Evolutionary conservation across 2,888 invertebrate species (phyloP).

Genomic region (Cloeon dipterum): DNA sequence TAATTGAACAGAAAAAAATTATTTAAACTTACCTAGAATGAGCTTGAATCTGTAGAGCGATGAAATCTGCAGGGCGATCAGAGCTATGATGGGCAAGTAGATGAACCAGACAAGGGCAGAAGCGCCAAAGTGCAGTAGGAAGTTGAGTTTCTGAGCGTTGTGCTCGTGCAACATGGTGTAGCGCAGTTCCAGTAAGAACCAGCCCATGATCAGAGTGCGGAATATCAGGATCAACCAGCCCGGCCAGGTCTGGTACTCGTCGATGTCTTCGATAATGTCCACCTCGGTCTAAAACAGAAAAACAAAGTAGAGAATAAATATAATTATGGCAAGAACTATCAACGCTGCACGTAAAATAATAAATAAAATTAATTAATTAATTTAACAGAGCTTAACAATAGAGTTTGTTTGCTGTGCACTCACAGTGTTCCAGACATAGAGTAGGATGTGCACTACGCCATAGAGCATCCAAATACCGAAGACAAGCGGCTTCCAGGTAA

Average conservation of each 20-base stretch:
- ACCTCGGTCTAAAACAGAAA: slow-evolving; percentile 65
- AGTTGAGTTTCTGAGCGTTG: slow-evolving; percentile 66
- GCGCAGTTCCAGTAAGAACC: slow-evolving; percentile 45
- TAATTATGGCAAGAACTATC: neutral
- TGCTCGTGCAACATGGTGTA: slow-evolving; percentile 61
- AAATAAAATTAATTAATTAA: too few relatives aligned
- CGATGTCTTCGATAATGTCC: slow-evolving; percentile 86
- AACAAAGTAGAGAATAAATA: slow-evolving; percentile 1
- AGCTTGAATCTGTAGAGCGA: slow-evolving; percentile 91
- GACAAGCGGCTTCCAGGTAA: slow-evolving; percentile 64
- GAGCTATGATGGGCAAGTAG: slow-evolving; percentile 81
- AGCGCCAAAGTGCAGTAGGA: slow-evolving; percentile 88
- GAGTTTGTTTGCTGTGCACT: too few relatives aligned
- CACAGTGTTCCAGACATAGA: slow-evolving; percentile 94
- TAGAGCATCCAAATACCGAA: slow-evolving; percentile 82
- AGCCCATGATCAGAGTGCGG: slow-evolving; percentile 63
- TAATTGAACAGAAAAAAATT: too few relatives aligned
- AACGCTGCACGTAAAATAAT: too few relatives aligned
- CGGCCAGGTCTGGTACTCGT: slow-evolving; percentile 95
- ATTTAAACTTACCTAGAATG: slow-evolving; percentile 58
- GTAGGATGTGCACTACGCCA: slow-evolving; percentile 68
- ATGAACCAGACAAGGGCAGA: slow-evolving; percentile 97
- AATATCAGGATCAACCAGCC: slow-evolving; percentile 84
- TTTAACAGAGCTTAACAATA: neutral
- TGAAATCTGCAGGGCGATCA: slow-evolving; percentile 80